Conservation (phyloP, 2,888 invertebrate genomes). For the Podotricha telesiphe region DNA sequence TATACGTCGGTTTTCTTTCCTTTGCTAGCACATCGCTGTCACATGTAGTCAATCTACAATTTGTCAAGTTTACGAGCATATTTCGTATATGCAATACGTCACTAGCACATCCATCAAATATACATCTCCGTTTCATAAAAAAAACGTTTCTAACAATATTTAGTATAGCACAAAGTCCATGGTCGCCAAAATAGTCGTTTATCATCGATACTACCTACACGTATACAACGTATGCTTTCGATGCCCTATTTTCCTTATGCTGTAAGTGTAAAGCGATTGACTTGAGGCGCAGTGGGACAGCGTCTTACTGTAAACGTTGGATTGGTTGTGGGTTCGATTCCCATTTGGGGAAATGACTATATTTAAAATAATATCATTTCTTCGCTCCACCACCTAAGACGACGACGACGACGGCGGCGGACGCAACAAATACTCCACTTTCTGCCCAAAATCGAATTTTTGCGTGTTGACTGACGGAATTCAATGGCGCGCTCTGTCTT, state of each 20-base stretch:
- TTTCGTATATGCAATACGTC: conserved; percentile 23
- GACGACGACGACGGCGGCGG: too few relatives aligned
- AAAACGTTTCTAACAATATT: conserved; percentile 26
- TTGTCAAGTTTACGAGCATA: conserved; percentile 23
- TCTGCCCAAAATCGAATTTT: too few relatives aligned
- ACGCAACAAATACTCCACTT: too few relatives aligned
- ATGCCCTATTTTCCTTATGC: conserved; percentile 9
- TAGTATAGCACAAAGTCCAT: conserved; percentile 27
- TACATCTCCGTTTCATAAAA: conserved; percentile 23
- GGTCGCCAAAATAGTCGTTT: conserved; percentile 34
- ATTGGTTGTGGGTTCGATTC: too few relatives aligned
- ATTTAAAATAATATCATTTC: too few relatives aligned
- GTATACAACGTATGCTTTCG: conserved; percentile 24
- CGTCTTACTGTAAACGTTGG: too few relatives aligned
- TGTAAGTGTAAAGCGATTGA: conserved; percentile 12
- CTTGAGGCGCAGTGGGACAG: too few relatives aligned
- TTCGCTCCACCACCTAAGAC: too few relatives aligned
- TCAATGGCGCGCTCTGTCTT: too few relatives aligned
- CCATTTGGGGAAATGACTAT: too few relatives aligned
- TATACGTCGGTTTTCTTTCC: not conserved
- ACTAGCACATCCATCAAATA: conserved; percentile 31
- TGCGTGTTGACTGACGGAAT: too few relatives aligned
- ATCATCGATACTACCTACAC: conserved; percentile 29
- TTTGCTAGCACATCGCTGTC: conserved; percentile 8
- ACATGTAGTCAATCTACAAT: conserved; percentile 22